Evolutionary conservation across 2,797 vertebrate genomes (phyloP).

Genomic region (Tenualosa ilisha): DNA sequence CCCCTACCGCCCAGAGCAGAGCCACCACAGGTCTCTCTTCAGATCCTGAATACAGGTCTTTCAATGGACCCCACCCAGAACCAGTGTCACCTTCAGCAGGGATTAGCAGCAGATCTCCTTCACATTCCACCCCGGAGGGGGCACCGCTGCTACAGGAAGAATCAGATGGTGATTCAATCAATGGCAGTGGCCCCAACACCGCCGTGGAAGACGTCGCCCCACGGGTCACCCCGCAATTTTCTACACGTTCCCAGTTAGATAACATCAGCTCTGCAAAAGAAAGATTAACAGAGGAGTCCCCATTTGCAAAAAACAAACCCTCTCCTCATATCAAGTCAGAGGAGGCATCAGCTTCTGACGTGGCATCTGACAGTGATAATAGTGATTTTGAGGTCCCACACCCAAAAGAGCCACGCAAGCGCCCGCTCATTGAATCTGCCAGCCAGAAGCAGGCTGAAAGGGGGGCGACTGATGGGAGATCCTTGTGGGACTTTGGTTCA

Average conservation of each 20-base stretch:
- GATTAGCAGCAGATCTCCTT: conserved; percentile 97
- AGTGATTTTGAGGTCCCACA: conserved; percentile 80
- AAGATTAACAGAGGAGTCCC: not conserved
- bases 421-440: conserved; percentile 83
- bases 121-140: conserved; percentile 87
- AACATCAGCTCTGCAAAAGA: not conserved
- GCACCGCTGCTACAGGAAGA: conserved; percentile 88
- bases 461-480: conserved; percentile 69
- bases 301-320: not conserved
- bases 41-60: conserved; percentile 91
- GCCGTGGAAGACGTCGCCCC: conserved; percentile 56
- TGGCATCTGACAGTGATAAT: conserved; percentile 83
- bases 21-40: conserved; percentile 78
- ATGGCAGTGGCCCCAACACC: conserved; percentile 80
- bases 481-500: conserved; percentile 70
- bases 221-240: not conserved
- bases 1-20: conserved; percentile 65
- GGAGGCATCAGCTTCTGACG: conserved; percentile 84
- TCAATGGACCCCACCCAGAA: conserved; percentile 94
- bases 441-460: conserved; percentile 79
- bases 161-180: conserved; percentile 46
- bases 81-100: conserved; percentile 88
- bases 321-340: not conserved
- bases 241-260: not conserved
- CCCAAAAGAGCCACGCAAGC: conserved; percentile 67